Evolutionary conservation across 2,113 vertebrate species (phyloP).

Genomic region (Oncorhynchus tshawytscha): DNA sequence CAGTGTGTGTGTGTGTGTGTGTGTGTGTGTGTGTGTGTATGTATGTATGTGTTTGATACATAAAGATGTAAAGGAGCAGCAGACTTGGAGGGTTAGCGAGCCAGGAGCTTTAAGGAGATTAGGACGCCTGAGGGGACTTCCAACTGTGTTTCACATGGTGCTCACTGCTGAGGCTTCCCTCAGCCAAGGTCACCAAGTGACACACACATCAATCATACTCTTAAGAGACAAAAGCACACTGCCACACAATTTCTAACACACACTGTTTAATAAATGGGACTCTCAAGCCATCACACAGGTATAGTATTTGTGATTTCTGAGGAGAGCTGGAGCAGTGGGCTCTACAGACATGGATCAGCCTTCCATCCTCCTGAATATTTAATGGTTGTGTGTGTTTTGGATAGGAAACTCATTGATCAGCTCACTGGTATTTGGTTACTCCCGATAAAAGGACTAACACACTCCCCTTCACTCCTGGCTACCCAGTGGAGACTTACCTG

Average conservation of each 20-base stretch:
- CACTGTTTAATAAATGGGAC: background rate
- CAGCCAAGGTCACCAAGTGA: conserved; percentile 42
- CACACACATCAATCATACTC: background rate
- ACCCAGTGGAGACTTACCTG: conserved; percentile 76
- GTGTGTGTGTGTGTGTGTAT: background rate
- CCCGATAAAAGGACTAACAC: background rate
- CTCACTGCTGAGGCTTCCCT: conserved; percentile 28
- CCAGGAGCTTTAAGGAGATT: conserved; percentile 65
- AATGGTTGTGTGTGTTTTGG: background rate
- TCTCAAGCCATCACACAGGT: background rate
- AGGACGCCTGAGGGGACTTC: conserved; percentile 41
- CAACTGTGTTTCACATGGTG: conserved; percentile 49
- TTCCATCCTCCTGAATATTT: background rate
- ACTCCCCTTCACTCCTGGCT: background rate
- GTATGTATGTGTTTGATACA: background rate
- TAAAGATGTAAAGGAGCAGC: conserved; percentile 9
- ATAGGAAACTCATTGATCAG: background rate
- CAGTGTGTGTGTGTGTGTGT: background rate
- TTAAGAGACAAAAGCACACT: conserved; percentile 8
- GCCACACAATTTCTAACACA: conserved; percentile 1
- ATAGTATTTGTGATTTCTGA: background rate
- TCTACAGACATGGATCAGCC: background rate
- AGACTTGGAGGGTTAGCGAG: conserved; percentile 29
- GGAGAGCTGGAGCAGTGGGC: background rate
- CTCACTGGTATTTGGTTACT: background rate